Base-by-base conservation (phyloP, 1,140 invertebrate species). In the Euura lappo region DNA sequence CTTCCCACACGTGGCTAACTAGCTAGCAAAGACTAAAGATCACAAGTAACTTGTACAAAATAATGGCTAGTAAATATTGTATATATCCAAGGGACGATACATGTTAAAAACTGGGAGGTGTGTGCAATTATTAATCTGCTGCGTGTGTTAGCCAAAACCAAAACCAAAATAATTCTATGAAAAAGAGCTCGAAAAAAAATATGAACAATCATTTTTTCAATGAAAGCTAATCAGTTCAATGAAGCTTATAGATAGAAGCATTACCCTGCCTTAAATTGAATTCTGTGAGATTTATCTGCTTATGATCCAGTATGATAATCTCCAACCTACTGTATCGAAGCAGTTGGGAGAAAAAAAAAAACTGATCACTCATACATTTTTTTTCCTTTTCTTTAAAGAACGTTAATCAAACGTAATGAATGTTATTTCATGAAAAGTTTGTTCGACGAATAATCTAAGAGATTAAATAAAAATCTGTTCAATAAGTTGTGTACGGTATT, bases 61-160 rank as follows among this genome's bases (percentile, higher is more conserved):
- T 72, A 70, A 74, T 6, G 51, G 51, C 51, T 60, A 60, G 72
- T 77, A 72, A 78, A 71, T 76, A 28, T 75, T 72, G 28, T 28
- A 28, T 28, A 75, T 69, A 64, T 82, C 81, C 82, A 77, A 84
- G 81, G 74, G 83, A 86, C 84, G 82, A 87, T 85, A 83, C 81
- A 85, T 79, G 79, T 80, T 77, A 79, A 81, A 84, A 86, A 85
- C 79, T 80, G 83, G 83, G 80, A 81, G 76, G 76, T 82, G 51
- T 28, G 28, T 60, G 76, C 73, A 76, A 71, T 77, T 74, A 73
- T 76, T 67, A 11, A 8, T 64, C 6, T 60, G 51, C 13, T 28
- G 28, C 28, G 28, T 28, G 51, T 60, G 51, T 60, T 60, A 60
- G 51, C 51, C 51, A 60, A 60, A 60, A 60, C 51, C 51, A 60